A percentile compares a stretch with the other conserved stretches of the same genome.
Evolutionary conservation across 2,888 invertebrate species (phyloP).

Genomic region (Lutraria lutraria): DNA sequence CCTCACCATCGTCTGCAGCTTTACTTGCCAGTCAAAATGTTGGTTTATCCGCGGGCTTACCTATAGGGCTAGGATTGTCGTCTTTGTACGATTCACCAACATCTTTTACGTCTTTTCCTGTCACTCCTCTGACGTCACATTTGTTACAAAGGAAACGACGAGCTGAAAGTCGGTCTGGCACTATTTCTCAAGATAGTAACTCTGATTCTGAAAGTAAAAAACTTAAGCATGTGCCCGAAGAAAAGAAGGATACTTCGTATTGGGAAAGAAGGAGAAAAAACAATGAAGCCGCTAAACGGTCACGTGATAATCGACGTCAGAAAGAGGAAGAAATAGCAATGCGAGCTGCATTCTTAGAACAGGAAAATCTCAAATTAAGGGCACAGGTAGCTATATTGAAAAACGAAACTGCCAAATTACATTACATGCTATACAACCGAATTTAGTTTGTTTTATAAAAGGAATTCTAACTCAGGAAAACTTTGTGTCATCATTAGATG

Average conservation of each 20-base stretch:
- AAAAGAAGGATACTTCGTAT: constrained; percentile 80
- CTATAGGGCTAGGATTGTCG: constrained; percentile 67
- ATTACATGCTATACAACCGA: constrained; percentile 82
- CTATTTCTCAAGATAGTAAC: constrained; percentile 40
- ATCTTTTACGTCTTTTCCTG: constrained; percentile 74
- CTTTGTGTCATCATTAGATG: constrained; percentile 23
- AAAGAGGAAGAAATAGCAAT: constrained; percentile 83
- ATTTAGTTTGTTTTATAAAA: constrained; percentile 53
- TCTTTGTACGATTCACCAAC: constrained; percentile 73
- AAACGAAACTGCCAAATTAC: constrained; percentile 82
- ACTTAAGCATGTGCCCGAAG: constrained; percentile 78
- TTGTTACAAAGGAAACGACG: constrained; percentile 80
- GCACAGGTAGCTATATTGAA: constrained; percentile 82
- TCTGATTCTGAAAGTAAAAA: constrained; percentile 69
- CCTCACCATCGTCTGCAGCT: constrained; percentile 68
- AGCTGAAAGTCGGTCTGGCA: constrained; percentile 74
- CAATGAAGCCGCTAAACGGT: constrained; percentile 83
- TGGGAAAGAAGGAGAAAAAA: constrained; percentile 83
- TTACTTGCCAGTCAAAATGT: constrained; percentile 64
- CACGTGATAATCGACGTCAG: constrained; percentile 78
- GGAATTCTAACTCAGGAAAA: constrained; percentile 33
- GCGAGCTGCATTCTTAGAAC: constrained; percentile 81
- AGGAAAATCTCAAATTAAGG: constrained; percentile 82
- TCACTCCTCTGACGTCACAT: constrained; percentile 82
- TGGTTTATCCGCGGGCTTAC: constrained; percentile 65